Conservation (phyloP, 92 coral and sea anemone genomes). For the Isaurus tuberculatus region DNA sequence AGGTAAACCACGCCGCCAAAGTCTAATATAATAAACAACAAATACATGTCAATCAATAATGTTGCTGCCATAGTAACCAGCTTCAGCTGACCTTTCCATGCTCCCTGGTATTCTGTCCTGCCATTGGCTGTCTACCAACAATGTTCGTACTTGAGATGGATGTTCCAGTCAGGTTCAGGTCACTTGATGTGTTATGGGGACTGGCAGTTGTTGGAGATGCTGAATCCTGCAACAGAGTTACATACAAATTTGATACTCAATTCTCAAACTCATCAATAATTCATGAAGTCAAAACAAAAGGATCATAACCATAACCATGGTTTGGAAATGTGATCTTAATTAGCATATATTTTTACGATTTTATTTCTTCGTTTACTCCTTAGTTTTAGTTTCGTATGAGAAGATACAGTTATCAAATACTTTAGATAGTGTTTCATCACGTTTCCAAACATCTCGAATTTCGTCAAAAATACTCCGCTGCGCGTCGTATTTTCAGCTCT, state of each 20-base stretch:
- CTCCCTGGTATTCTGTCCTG: slow-evolving; percentile 51
- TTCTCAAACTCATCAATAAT: too few relatives aligned
- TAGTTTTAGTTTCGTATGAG: too few relatives aligned
- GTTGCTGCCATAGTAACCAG: neutral
- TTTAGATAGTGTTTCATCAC: too few relatives aligned
- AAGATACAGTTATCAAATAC: too few relatives aligned
- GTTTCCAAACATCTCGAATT: too few relatives aligned
- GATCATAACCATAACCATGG: too few relatives aligned
- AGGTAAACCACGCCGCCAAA: neutral
- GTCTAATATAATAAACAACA: neutral
- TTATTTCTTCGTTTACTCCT: too few relatives aligned
- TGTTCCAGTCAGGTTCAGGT: slow-evolving; percentile 89
- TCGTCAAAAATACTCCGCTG: too few relatives aligned
- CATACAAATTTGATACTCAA: neutral
- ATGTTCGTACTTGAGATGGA: slow-evolving; percentile 73
- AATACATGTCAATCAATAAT: neutral
- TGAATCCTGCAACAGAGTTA: slow-evolving; percentile 39
- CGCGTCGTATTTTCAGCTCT: too few relatives aligned
- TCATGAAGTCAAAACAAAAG: too few relatives aligned
- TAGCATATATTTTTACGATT: too few relatives aligned
- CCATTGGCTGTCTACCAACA: slow-evolving; percentile 61
- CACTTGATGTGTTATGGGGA: slow-evolving; percentile 79
- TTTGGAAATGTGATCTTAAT: too few relatives aligned
- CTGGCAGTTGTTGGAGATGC: slow-evolving; percentile 73
- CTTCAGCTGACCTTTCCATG: slow-evolving; percentile 77